phyloP scores from a whole-genome alignment of 2,888 invertebrate species.

The Leptothorax acervorum region DNA sequence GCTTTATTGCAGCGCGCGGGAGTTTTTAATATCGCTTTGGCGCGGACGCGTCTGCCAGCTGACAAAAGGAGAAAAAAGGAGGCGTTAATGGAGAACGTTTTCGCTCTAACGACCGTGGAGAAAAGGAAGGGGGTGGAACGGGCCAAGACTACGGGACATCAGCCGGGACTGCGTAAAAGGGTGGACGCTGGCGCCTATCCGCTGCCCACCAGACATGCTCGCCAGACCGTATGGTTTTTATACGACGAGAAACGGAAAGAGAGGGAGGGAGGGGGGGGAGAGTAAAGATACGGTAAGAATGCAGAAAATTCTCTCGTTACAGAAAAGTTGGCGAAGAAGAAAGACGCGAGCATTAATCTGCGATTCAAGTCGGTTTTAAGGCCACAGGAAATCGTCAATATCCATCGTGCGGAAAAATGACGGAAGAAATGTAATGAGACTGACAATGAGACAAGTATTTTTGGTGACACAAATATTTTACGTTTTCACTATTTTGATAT shows the following conservation, averaged over 20 bases:
- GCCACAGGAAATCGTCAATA: constrained; percentile 15
- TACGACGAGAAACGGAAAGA: constrained; percentile 68
- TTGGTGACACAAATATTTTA: neutral
- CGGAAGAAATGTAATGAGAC: neutral
- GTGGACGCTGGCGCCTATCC: constrained; percentile 74
- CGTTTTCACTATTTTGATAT: neutral
- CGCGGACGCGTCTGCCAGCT: constrained; percentile 82
- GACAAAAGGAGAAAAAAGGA: constrained; percentile 81
- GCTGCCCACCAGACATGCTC: constrained; percentile 75
- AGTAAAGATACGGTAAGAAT: constrained; percentile 68
- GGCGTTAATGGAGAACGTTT: constrained; percentile 84
- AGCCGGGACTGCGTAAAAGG: constrained; percentile 68
- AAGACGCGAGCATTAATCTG: constrained; percentile 64
- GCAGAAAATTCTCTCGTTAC: constrained; percentile 61
- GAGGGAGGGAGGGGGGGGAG: neutral
- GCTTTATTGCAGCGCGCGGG: constrained; percentile 81
- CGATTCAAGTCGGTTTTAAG: constrained; percentile 46
- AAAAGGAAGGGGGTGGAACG: constrained; percentile 71
- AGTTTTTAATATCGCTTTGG: constrained; percentile 84
- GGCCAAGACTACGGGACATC: constrained; percentile 71
- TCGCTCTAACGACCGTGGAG: constrained; percentile 82
- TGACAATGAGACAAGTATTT: neutral
- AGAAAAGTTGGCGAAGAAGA: constrained; percentile 57
- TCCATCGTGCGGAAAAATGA: neutral
- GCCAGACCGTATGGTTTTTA: constrained; percentile 75